Evolutionary conservation across 2,797 vertebrate species (phyloP), one percentile per base, ranked within the genome.

Genomic region (Borostomias antarcticus): DNA sequence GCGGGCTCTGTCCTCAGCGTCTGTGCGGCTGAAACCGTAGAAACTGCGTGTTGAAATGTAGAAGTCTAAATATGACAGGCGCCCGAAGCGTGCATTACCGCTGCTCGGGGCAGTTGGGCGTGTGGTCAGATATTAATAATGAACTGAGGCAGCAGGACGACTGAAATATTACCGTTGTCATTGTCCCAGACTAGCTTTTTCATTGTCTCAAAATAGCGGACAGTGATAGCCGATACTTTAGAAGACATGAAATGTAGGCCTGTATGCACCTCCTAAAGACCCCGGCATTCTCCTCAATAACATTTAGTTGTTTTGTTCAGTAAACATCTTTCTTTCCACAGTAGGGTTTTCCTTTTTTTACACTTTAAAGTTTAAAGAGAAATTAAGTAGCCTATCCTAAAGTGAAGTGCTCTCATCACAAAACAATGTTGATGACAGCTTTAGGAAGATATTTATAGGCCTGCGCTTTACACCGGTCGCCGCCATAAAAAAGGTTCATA

Each of bases 121-220:
- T 91, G 90, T 84, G 90, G 88, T 92, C 89, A 82, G 83, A 66
- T 90, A 90, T 91, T 90, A 92, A 92, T 92, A 88, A 92, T 86
- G 84, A 91, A 89, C 85, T 68, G 72, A 79, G 73, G 85, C 79
- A 69, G 82, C 53, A 81, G 78, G 82, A 72, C 26, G 76, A 89
- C 86, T 89, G 81, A 89, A 90, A 90, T 89, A 89, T 88, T 82
- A 79, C 51, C 58, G 57, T 76, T 89, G 84, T 89, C 86, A 79
- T 79, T 78, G 82, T 85, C 79, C 80, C 62, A 73, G 72, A 70
- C 17, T 43, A 71, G 79, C 79, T 75, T 75, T n/a, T 58, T 63
- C 61, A 64, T 29, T 29, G 61, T 67, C 83, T 85, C 52, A 64
- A 86, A 88, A 89, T 86, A 90, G 81, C 79, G 59, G 77, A 72